Conservation (phyloP, 2,113 vertebrate species). For the Chiloscyllium plagiosum region DNA sequence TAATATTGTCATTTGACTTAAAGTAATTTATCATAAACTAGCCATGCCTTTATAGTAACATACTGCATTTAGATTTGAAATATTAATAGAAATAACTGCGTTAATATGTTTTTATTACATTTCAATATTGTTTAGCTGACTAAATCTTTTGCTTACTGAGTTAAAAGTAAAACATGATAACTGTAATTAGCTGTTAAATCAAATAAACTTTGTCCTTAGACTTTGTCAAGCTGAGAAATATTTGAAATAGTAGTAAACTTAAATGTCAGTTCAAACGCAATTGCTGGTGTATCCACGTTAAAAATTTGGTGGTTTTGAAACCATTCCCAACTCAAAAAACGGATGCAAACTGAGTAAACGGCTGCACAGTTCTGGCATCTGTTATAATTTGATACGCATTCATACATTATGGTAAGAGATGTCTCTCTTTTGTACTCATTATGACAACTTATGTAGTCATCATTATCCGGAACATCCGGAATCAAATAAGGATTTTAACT, state of each 20-base stretch:
- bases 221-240: neutral
- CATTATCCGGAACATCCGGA: too few species aligned
- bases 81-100: slow-evolving; percentile 1
- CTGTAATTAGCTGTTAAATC: neutral
- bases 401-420: neutral
- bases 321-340: too few species aligned
- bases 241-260: neutral
- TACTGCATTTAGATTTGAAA: neutral
- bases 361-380: neutral
- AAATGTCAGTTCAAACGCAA: neutral
- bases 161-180: neutral
- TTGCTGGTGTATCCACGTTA: neutral
- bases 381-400: neutral
- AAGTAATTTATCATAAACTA: slow-evolving; percentile 13
- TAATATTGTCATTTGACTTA: neutral
- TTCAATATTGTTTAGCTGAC: neutral
- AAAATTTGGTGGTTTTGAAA: neutral
- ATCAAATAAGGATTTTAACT: neutral
- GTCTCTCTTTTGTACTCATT: neutral
- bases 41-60: neutral
- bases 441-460: neutral
- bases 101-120: neutral
- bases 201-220: neutral
- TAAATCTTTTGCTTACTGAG: neutral
- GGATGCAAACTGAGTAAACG: neutral